A percentile compares a stretch with the other conserved stretches of the same genome.
These are phyloP conservation scores for Spodoptera frugiperda DNA, from an alignment of 1,140 invertebrate genomes.

Conservation along the genomic window DNA sequence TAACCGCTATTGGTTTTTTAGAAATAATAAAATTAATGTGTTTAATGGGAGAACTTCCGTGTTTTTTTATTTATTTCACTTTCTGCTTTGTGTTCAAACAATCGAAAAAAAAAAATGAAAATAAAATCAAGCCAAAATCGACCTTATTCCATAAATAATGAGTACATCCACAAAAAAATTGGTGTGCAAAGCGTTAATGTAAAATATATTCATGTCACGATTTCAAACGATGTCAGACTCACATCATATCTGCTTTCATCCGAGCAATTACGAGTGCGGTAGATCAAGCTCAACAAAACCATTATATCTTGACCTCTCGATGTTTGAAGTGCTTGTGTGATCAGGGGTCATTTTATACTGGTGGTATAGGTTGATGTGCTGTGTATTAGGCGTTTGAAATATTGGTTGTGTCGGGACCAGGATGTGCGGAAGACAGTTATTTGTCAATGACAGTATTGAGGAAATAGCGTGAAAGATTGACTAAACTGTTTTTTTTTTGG, in stretches of 20 bases:
- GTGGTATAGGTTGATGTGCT: no score
- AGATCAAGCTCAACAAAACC: no score
- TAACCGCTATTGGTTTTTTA: no score
- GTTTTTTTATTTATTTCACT: no score
- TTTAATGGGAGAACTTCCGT: no score
- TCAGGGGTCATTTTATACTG: no score
- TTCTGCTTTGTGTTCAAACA: no score
- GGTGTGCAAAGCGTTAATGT: not conserved
- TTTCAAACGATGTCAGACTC: not conserved
- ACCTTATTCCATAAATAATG: not conserved
- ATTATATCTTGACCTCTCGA: no score
- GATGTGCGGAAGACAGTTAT: conserved; percentile 8
- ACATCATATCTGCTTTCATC: conserved; percentile 33
- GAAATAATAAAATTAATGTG: no score
- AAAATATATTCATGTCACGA: conserved; percentile 34
- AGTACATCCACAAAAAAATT: not conserved
- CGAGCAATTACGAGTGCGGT: conserved; percentile 12
- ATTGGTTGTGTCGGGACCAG: not conserved
- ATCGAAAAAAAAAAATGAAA: no score
- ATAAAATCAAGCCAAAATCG: not conserved
- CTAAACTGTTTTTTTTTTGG: no score
- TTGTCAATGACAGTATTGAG: conserved; percentile 17
- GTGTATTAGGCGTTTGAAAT: conserved; percentile 23
- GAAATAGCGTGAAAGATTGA: not conserved
- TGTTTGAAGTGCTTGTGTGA: no score